phyloP scores from a whole-genome alignment of 2,888 invertebrate species.

The Podabrus alpinus region DNA sequence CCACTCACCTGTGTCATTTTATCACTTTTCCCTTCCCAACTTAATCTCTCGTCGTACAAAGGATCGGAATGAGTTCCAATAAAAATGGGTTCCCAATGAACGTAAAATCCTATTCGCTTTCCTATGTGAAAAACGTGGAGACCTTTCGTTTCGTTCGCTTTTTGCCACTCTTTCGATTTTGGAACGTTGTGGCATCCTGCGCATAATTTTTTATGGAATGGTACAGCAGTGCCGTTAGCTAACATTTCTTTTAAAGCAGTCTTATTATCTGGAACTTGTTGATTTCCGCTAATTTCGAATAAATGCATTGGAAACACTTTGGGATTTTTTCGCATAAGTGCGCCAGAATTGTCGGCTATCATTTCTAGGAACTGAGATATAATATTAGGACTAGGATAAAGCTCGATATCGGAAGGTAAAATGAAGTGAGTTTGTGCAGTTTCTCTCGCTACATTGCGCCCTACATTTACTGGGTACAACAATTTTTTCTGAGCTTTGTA shows the following conservation, averaged over 20 bases:
- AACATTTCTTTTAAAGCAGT: conserved; percentile 71
- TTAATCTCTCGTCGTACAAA: conserved; percentile 86
- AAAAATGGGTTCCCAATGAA: conserved; percentile 93
- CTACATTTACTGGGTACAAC: conserved; percentile 88
- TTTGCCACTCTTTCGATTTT: conserved; percentile 82
- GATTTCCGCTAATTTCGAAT: conserved; percentile 80
- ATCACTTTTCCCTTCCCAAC: conserved; percentile 94
- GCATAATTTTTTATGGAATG: conserved; percentile 90
- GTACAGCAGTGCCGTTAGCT: conserved; percentile 77
- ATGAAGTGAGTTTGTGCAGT: conserved; percentile 81
- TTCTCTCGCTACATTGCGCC: conserved; percentile 85
- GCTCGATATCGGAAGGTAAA: conserved; percentile 86
- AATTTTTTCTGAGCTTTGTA: conserved; percentile 82
- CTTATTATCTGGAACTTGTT: conserved; percentile 73
- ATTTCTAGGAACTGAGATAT: conserved; percentile 82
- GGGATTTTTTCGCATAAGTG: conserved; percentile 63
- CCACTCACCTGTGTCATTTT: conserved; percentile 89
- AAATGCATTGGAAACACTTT: conserved; percentile 87
- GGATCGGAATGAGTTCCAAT: conserved; percentile 89
- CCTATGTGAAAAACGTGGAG: conserved; percentile 84
- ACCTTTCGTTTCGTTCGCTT: conserved; percentile 69
- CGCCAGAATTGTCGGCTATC: conserved; percentile 74
- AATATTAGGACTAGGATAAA: conserved; percentile 85
- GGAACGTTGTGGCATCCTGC: conserved; percentile 89
- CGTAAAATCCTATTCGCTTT: conserved; percentile 75